A percentile compares a stretch with the other conserved stretches of the same genome.
These are phyloP conservation scores for Labeo rohita DNA, from an alignment of 2,113 vertebrate genomes.

Conservation along the genomic window DNA sequence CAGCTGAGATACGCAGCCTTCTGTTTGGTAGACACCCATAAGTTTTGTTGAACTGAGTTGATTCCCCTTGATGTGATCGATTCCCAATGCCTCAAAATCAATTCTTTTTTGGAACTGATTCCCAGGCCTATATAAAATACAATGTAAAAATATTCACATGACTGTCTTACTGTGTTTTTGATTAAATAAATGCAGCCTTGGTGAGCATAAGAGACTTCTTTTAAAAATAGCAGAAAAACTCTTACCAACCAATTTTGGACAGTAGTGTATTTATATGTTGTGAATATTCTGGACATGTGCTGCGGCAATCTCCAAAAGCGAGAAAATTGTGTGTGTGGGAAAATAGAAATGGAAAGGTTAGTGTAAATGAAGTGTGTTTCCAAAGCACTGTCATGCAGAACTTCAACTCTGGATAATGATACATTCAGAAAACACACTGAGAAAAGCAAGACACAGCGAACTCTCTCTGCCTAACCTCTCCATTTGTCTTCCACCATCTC, in stretches of 20 bases:
- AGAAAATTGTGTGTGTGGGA: background rate
- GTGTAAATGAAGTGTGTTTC: constrained; percentile 64
- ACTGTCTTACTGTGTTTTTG: background rate
- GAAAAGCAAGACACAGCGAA: background rate
- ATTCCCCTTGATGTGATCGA: too few species aligned
- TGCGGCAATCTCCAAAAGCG: background rate
- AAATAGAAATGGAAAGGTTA: constrained; percentile 59
- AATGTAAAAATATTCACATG: too few species aligned
- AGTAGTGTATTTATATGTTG: background rate
- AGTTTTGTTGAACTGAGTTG: too few species aligned
- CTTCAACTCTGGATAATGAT: constrained; percentile 59
- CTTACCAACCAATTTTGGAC: background rate
- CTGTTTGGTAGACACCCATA: too few species aligned
- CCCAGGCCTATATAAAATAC: too few species aligned
- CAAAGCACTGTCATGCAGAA: constrained; percentile 61
- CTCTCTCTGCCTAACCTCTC: constrained; percentile 15
- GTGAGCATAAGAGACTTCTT: background rate
- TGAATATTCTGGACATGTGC: background rate
- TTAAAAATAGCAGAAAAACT: background rate
- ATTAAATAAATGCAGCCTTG: background rate
- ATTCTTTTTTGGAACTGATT: too few species aligned
- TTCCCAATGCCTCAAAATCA: too few species aligned
- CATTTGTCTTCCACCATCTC: constrained; percentile 22
- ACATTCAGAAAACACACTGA: constrained; percentile 53
- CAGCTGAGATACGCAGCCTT: too few species aligned